Evolutionary conservation across 2,888 invertebrate species (phyloP).

Genomic region (Lithophane socia): DNA sequence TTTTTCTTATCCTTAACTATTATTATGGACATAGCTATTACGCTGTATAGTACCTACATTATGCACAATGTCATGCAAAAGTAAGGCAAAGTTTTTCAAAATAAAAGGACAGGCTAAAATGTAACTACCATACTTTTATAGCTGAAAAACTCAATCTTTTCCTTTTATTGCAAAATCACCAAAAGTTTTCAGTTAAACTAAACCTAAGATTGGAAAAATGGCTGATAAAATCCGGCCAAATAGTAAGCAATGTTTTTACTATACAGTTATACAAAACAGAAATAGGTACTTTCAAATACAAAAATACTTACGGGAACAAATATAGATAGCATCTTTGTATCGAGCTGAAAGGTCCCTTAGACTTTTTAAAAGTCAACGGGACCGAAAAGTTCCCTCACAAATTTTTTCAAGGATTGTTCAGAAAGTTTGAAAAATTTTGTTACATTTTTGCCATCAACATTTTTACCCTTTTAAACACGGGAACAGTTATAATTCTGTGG

Average conservation of each 20-base stretch:
- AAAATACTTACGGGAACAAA: slow-evolving; percentile 30
- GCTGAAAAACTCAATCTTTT: background rate
- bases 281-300: slow-evolving; percentile 35
- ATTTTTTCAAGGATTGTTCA: slow-evolving; percentile 49
- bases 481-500: slow-evolving; percentile 5
- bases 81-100: background rate
- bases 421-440: slow-evolving; percentile 51
- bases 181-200: background rate
- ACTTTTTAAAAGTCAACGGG: slow-evolving; percentile 50
- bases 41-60: background rate
- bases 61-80: background rate
- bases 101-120: background rate
- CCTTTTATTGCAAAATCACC: background rate
- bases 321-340: slow-evolving; percentile 50
- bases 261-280: slow-evolving; percentile 1
- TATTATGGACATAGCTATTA: background rate
- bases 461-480: slow-evolving; percentile 45
- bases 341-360: slow-evolving; percentile 34
- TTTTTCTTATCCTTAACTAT: no score
- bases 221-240: background rate
- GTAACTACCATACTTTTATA: background rate
- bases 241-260: background rate
- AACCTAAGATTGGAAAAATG: background rate
- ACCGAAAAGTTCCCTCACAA: slow-evolving; percentile 30
- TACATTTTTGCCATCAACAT: slow-evolving; percentile 46